Conservation (phyloP, 2,797 vertebrate genomes). For the Myotis vivesi region DNA sequence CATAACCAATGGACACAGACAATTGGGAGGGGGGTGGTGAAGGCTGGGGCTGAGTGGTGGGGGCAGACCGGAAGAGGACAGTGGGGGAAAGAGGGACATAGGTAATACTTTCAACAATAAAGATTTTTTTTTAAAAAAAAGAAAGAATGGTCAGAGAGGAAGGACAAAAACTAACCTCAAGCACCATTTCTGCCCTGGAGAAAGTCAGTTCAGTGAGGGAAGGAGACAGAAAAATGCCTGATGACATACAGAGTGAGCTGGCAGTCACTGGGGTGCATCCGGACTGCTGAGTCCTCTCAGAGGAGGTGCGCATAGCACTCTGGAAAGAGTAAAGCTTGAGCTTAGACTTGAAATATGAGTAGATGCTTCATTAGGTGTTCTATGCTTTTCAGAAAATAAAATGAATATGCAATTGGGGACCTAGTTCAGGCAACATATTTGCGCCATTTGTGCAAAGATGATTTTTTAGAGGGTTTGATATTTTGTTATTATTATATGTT, state of each 20-base stretch:
- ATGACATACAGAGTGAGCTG: neutral
- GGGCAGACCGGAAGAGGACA: too few species aligned
- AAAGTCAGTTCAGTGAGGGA: neutral
- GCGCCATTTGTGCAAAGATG: neutral
- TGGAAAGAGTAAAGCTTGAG: neutral
- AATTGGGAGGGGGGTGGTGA: too few species aligned
- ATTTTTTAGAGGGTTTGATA: neutral
- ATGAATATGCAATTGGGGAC: neutral
- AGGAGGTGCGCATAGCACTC: fast-evolving
- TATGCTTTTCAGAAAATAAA: neutral
- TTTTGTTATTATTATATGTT: neutral
- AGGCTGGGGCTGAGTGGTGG: too few species aligned
- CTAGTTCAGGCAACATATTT: neutral
- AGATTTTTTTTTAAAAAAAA: too few species aligned
- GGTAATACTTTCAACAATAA: too few species aligned
- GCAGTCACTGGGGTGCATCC: fast-evolving
- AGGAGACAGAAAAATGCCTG: neutral
- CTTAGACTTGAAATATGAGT: neutral
- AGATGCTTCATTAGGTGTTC: neutral
- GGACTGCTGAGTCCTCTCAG: neutral
- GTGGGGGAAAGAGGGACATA: too few species aligned
- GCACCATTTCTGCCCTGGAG: neutral
- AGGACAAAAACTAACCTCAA: neutral
- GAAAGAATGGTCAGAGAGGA: neutral
- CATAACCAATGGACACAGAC: too few species aligned